Conservation (phyloP, 2,797 vertebrate species). For the Microctenopoma stevenorrisi region DNA sequence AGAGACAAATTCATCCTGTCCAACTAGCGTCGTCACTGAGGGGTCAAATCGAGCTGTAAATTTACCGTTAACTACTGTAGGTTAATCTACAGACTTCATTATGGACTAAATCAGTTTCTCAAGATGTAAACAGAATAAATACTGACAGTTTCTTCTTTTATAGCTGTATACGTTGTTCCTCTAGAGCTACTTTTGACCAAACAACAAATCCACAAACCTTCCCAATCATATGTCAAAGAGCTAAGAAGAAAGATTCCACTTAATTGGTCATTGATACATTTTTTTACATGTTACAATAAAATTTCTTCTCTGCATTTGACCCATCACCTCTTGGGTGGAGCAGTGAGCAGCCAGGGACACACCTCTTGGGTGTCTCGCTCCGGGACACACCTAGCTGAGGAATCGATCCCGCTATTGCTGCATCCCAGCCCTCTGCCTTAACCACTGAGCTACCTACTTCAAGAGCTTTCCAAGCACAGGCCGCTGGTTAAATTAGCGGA, state of each 20-base stretch:
- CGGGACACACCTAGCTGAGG: no score
- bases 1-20: background rate
- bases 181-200: background rate
- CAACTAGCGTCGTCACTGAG: background rate
- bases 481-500: constrained; percentile 8
- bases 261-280: no score
- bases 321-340: no score
- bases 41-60: background rate
- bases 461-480: background rate
- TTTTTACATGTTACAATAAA: no score
- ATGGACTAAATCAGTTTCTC: background rate
- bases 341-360: no score
- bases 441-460: background rate
- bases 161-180: background rate
- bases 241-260: no score
- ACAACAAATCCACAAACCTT: background rate
- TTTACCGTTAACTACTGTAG: background rate
- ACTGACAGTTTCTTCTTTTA: background rate
- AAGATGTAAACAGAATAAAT: background rate
- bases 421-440: no score
- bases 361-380: no score
- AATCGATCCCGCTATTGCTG: no score
- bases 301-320: no score
- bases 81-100: no score
- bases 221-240: background rate